Conservation (phyloP, 2,797 vertebrate species). For the Melanotaenia maccullochi region DNA sequence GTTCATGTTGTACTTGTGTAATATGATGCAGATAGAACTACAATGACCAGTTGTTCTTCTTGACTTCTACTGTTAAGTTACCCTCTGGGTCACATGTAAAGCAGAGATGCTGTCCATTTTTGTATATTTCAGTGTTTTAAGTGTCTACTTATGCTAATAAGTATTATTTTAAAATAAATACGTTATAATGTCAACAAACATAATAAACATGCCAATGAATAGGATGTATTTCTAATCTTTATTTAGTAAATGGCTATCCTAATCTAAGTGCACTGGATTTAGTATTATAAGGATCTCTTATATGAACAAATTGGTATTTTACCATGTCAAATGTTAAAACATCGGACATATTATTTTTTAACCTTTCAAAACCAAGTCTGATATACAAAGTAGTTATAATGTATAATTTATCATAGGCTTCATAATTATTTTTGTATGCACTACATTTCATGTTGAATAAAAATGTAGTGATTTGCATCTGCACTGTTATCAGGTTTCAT, state of each 20-base stretch:
- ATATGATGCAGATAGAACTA: slow-evolving; percentile 43
- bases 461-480: slow-evolving; percentile 27
- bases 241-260: too few relatives aligned
- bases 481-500: slow-evolving; percentile 43
- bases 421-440: background rate
- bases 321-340: too few relatives aligned
- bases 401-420: slow-evolving; percentile 17
- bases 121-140: background rate
- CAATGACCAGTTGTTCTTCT: slow-evolving; percentile 61
- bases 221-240: too few relatives aligned
- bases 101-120: background rate
- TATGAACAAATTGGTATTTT: too few relatives aligned
- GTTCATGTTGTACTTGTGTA: rapidly evolving
- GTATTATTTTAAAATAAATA: background rate
- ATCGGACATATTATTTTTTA: background rate
- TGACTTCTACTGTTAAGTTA: background rate
- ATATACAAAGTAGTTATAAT: background rate
- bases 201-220: background rate
- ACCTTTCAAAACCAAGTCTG: background rate
- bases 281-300: too few relatives aligned
- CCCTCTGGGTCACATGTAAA: slow-evolving; percentile 65
- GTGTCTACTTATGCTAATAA: background rate
- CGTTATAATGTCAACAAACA: background rate
- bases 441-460: background rate
- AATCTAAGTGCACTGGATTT: too few relatives aligned